Conservation (phyloP, 2,888 invertebrate species). For the Schizotus pectinicornis region DNA sequence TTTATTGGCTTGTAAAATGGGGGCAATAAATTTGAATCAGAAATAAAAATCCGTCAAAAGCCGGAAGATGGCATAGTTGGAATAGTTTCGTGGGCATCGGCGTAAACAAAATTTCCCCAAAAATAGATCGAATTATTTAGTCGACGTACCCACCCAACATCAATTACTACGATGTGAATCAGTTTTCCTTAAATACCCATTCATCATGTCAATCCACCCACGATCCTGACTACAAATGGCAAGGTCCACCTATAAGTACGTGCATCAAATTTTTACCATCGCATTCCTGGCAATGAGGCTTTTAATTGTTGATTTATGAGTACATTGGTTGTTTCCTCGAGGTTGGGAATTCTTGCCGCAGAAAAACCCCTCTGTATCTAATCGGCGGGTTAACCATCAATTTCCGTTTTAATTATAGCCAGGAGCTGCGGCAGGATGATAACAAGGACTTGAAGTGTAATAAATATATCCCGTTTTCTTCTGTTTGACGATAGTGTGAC, state of each 20-base stretch:
- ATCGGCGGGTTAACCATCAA: too few species aligned
- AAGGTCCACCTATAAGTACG: not conserved
- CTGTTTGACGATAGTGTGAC: slow-evolving; percentile 17
- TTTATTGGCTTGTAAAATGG: not conserved
- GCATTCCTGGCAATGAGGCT: too few species aligned
- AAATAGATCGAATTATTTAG: slow-evolving; percentile 19
- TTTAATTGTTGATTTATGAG: too few species aligned
- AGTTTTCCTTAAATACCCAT: slow-evolving; percentile 22
- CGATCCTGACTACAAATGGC: slow-evolving; percentile 16
- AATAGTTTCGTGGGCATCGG: slow-evolving; percentile 19
- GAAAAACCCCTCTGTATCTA: too few species aligned
- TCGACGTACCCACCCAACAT: not conserved
- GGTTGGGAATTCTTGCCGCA: too few species aligned
- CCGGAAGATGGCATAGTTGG: slow-evolving; percentile 2
- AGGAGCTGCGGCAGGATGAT: too few species aligned
- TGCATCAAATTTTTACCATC: not conserved
- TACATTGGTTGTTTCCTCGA: too few species aligned
- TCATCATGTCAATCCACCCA: slow-evolving; percentile 19
- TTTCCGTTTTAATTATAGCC: too few species aligned
- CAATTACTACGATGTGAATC: slow-evolving; percentile 12
- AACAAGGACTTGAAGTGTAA: too few species aligned
- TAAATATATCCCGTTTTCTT: not conserved
- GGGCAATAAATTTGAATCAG: slow-evolving; percentile 2
- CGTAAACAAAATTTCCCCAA: slow-evolving; percentile 22
- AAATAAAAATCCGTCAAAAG: slow-evolving; percentile 7